These are phyloP conservation scores for Hoplodrina ambigua DNA, from an alignment of 2,888 invertebrate genomes.

Conservation along the genomic window DNA sequence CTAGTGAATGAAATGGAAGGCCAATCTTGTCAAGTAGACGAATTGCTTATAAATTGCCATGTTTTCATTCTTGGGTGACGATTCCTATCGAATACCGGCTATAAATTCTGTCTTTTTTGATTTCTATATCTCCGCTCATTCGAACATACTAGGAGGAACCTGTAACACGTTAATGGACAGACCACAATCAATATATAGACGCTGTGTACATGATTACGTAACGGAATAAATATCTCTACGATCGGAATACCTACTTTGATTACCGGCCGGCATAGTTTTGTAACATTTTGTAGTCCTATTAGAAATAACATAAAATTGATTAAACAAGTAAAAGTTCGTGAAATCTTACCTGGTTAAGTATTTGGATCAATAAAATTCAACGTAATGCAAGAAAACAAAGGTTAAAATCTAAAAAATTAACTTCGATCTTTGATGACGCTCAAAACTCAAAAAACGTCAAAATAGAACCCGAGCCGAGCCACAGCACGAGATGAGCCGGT, in stretches of 20 bases:
- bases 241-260: background rate
- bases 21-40: background rate
- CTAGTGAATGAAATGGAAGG: background rate
- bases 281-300: background rate
- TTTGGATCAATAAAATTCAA: constrained; percentile 8
- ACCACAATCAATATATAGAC: background rate
- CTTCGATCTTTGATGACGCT: constrained; percentile 1
- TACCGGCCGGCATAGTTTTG: background rate
- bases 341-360: constrained; percentile 34
- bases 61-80: too few species aligned
- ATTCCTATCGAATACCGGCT: background rate
- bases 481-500: background rate
- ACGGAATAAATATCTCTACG: constrained; percentile 37
- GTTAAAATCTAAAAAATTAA: background rate
- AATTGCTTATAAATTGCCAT: background rate
- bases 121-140: background rate
- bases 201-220: constrained; percentile 28
- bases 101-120: background rate
- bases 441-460: background rate
- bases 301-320: background rate
- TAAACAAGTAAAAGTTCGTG: background rate
- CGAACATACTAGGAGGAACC: background rate
- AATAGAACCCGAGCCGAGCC: background rate
- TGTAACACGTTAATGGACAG: background rate
- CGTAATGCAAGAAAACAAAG: background rate